These are phyloP conservation scores for Tauraco hartlaubi DNA, from an alignment of 2,797 vertebrate species.

Conservation along the genomic window DNA sequence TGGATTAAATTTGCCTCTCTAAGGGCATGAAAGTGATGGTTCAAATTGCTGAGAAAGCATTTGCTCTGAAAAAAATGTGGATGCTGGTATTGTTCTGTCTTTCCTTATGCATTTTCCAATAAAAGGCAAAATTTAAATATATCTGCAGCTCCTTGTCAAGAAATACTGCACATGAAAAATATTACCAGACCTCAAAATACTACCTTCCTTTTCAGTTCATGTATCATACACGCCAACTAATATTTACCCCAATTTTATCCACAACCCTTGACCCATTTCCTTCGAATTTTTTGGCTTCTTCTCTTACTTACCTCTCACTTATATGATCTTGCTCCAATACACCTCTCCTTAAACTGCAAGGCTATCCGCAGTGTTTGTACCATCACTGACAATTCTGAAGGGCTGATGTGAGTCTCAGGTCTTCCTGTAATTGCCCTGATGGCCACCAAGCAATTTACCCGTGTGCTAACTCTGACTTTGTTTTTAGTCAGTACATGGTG, in stretches of 20 bases:
- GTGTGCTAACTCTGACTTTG: background rate
- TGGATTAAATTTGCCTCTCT: background rate
- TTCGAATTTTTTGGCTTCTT: background rate
- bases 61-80: fast-evolving
- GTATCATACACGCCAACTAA: background rate
- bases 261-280: background rate
- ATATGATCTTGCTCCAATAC: background rate
- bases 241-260: background rate
- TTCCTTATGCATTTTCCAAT: background rate
- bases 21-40: background rate
- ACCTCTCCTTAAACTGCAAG: background rate
- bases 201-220: background rate
- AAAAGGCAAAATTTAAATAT: background rate
- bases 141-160: background rate
- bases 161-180: background rate
- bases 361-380: background rate
- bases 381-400: background rate
- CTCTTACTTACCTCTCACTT: background rate
- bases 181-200: background rate
- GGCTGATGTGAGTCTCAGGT: background rate
- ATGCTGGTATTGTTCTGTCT: background rate
- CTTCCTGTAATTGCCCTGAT: background rate
- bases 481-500: background rate
- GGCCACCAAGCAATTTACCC: background rate
- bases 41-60: background rate